Base-by-base conservation (phyloP, 2,888 invertebrate species). In the Lasioglossum vierecki region DNA sequence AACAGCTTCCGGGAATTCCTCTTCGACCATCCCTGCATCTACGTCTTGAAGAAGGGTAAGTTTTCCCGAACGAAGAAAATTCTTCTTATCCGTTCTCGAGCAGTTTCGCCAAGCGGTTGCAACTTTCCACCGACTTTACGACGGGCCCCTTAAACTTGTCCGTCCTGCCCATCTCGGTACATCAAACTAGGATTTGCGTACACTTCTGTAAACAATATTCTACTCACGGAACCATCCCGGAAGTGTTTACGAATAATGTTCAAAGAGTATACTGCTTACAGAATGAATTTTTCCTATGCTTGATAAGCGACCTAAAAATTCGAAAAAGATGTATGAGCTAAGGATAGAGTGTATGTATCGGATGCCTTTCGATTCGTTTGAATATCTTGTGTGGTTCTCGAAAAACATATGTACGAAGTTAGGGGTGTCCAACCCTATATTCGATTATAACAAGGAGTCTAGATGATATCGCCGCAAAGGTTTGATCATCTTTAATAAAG, bases 1-100 rank as follows among this genome's bases (percentile, higher is more conserved):
- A 98, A 98, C 96, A 97, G 98, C 94, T 98, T 98, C 96, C 97
- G 98, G 94, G 98, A 98, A 96, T 98, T 98, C 95, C 96, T 98
- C 91, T 98, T 98, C 95, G 98, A 98, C 95, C 98, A 98, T 96
- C 98, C 98, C 87, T 98, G 98, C 96, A 97, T 98, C 93, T 98
- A 98, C 95, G 98, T 98, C 91, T 96, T 97, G 94, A 98, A 98
- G 95, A 98, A 98, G 96, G 98, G 98, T 98, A 95, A 95, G 96
- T 82, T 70, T 70, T 49, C 11, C 18, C 66, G 30, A 4, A 44
- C 3, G 0, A 18, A 15, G 22, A n/a, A 57, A 68, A 79, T 57
- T 49, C 35, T 53, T 68, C 68, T 39, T 49, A 53, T n/a, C 35
- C 35, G 30, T 9, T 0, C 6, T n/a, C 68, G 46, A 68, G 39